Evolutionary conservation across 2,113 vertebrate genomes (phyloP).

Genomic region (Macquaria ambigua): DNA sequence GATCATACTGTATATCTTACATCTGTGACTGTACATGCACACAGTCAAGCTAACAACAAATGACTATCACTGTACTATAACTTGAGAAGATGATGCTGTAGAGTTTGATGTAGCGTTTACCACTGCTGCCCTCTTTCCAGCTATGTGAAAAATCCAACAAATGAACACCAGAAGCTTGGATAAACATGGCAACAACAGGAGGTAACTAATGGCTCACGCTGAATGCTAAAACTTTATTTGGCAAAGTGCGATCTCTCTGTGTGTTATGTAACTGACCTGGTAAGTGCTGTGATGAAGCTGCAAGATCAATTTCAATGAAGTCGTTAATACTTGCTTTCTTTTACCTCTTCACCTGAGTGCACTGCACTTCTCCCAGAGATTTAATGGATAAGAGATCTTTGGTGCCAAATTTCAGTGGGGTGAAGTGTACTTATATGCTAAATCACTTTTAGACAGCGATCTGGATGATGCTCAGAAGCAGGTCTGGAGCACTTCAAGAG

Average conservation of each 20-base stretch:
- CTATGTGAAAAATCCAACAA: constrained; percentile 30
- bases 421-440: constrained; percentile 39
- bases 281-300: constrained; percentile 37
- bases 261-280: constrained; percentile 56
- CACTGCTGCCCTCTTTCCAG: neutral
- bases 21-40: constrained; percentile 7
- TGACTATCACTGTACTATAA: neutral
- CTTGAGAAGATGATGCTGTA: neutral
- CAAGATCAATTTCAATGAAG: constrained; percentile 50
- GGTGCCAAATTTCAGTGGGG: constrained; percentile 28
- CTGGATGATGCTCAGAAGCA: constrained; percentile 54
- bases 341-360: constrained; percentile 51
- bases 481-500: constrained; percentile 27
- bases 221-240: constrained; percentile 42
- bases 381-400: constrained; percentile 47
- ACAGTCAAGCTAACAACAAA: constrained; percentile 10
- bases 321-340: constrained; percentile 42
- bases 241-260: constrained; percentile 24
- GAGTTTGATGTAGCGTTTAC: neutral
- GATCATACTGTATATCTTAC: neutral
- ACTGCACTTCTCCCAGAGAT: constrained; percentile 34
- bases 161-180: constrained; percentile 23
- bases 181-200: constrained; percentile 13
- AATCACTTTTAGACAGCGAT: constrained; percentile 63
- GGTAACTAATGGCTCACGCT: neutral